Conservation (phyloP, 1,140 invertebrate genomes). For the Druon quercuslanigerum region DNA sequence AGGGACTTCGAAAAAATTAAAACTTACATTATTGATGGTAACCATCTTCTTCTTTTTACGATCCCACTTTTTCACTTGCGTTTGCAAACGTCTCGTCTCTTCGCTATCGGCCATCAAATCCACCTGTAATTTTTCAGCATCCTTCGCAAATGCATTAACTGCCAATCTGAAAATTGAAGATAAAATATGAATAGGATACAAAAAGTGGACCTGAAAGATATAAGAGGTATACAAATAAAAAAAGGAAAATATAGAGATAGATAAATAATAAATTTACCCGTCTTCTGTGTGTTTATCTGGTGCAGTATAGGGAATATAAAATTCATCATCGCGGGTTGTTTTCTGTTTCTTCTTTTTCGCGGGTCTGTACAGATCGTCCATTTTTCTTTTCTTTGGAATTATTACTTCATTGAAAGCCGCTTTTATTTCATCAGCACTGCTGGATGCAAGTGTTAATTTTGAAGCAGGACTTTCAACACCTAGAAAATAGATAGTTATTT, state of each 20-base stretch:
- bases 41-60: constrained; percentile 95
- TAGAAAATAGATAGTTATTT: background rate
- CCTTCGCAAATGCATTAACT: constrained; percentile 84
- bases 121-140: constrained; percentile 84
- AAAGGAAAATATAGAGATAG: constrained; percentile 13
- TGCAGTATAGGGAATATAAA: constrained; percentile 92
- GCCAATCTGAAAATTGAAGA: constrained; percentile 77
- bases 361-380: constrained; percentile 77
- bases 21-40: constrained; percentile 78
- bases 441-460: constrained; percentile 54
- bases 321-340: constrained; percentile 80
- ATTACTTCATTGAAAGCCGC: constrained; percentile 75
- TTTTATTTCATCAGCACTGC: constrained; percentile 67
- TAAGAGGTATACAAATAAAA: background rate
- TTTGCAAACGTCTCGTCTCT: constrained; percentile 77
- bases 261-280: constrained; percentile 78
- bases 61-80: constrained; percentile 87
- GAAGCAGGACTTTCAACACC: background rate
- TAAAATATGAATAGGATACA: background rate
- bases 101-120: constrained; percentile 89
- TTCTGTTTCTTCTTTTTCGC: constrained; percentile 77
- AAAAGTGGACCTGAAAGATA: background rate
- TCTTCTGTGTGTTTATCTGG: constrained; percentile 91
- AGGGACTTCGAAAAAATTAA: background rate
- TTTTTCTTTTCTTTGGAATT: constrained; percentile 78